phyloP scores from a whole-genome alignment of 1,140 invertebrate genomes.

The Phenacoccus solenopsis region DNA sequence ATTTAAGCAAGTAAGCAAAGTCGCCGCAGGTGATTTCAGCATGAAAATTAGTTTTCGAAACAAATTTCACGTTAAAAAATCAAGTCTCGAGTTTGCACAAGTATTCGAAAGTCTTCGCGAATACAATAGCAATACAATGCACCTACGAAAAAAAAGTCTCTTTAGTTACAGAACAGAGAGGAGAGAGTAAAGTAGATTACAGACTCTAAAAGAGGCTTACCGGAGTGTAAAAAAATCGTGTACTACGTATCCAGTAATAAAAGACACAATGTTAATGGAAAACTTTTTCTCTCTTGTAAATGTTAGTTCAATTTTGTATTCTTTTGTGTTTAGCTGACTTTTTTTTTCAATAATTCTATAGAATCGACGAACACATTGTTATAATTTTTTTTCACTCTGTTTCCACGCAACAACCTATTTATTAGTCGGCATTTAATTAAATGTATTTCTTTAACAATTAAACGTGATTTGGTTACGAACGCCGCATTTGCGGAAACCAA shows the following conservation, averaged over 20 bases:
- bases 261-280: background rate
- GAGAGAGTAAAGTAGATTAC: background rate
- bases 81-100: background rate
- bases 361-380: background rate
- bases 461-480: no score
- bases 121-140: background rate
- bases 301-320: background rate
- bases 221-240: slow-evolving; percentile 1
- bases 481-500: no score
- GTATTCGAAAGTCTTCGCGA: background rate
- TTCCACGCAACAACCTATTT: background rate
- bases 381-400: background rate
- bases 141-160: background rate
- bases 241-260: background rate
- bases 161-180: background rate
- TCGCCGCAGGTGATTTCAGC: no score
- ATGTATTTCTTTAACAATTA: background rate
- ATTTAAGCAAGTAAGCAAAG: no score
- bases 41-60: background rate
- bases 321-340: background rate
- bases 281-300: background rate
- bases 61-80: background rate
- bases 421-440: background rate
- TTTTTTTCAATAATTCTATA: background rate
- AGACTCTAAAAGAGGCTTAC: background rate